Percentiles rank a stretch among this genome's conserved stretches.
Evolutionary conservation across 2,888 invertebrate genomes (phyloP).

Genomic region (Diogma glabrata): DNA sequence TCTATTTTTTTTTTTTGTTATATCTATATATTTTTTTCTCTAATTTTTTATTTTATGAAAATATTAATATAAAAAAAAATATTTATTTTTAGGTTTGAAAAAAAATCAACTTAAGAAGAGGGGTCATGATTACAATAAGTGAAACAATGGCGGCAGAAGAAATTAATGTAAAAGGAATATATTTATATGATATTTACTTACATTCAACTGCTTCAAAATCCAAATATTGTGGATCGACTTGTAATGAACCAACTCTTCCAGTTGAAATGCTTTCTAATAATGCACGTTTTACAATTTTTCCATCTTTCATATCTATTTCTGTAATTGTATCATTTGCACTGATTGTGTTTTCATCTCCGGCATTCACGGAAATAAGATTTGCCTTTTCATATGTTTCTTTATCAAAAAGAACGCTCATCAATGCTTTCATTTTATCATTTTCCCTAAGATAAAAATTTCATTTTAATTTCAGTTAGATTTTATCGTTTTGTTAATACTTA

Average conservation of each 20-base stretch:
- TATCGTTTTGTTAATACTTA: slow-evolving; percentile 32
- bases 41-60: too few relatives aligned
- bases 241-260: slow-evolving; percentile 66
- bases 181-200: too few relatives aligned
- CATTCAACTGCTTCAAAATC: slow-evolving; percentile 59
- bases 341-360: slow-evolving; percentile 10
- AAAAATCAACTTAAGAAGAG: too few relatives aligned
- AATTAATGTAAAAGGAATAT: too few relatives aligned
- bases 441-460: slow-evolving; percentile 39
- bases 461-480: neutral
- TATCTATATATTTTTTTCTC: too few relatives aligned
- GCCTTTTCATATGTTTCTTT: slow-evolving; percentile 51
- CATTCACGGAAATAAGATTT: neutral
- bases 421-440: slow-evolving; percentile 59
- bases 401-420: slow-evolving; percentile 63
- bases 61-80: too few relatives aligned
- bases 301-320: slow-evolving; percentile 22
- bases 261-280: slow-evolving; percentile 56
- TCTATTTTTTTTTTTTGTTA: too few relatives aligned
- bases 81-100: neutral
- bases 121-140: slow-evolving; percentile 7
- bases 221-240: slow-evolving; percentile 70
- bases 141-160: too few relatives aligned
- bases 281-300: slow-evolving; percentile 40
- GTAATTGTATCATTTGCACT: slow-evolving; percentile 21